These are phyloP conservation scores for Apogon talboti DNA, from an alignment of 2,797 vertebrate species.

Conservation along the genomic window DNA sequence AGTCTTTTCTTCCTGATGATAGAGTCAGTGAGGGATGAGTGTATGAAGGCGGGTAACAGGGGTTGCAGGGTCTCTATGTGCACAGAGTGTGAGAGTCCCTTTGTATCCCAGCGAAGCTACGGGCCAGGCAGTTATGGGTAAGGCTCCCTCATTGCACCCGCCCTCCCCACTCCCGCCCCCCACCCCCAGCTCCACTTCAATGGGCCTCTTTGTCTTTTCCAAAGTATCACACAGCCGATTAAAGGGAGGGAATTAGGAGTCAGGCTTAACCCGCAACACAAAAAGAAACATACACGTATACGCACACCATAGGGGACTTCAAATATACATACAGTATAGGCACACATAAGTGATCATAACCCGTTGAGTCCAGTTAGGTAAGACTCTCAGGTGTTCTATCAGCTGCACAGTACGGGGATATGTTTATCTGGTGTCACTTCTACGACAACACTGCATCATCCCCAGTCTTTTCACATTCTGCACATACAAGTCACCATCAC, in stretches of 20 bases:
- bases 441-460: not conserved
- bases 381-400: conserved; percentile 1
- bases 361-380: conserved; percentile 1
- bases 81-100: conserved; percentile 75
- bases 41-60: conserved; percentile 23
- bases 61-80: conserved; percentile 48
- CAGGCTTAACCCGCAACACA: conserved; percentile 71
- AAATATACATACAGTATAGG: conserved; percentile 45
- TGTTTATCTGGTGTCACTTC: not conserved
- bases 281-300: conserved; percentile 43
- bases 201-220: conserved; percentile 83
- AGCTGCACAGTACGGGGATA: not conserved
- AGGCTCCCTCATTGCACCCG: conserved; percentile 59
- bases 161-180: conserved; percentile 49
- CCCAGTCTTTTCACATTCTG: not conserved
- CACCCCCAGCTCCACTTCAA: conserved; percentile 71
- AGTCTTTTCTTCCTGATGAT: conserved; percentile 26
- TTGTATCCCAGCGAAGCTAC: conserved; percentile 80
- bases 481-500: not conserved
- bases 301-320: conserved; percentile 19
- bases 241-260: conserved; percentile 86
- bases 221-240: conserved; percentile 87
- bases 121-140: conserved; percentile 73
- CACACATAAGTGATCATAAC: conserved; percentile 27
- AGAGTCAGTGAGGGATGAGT: conserved; percentile 10